A percentile compares a stretch with the other conserved stretches of the same genome.
phyloP scores from a whole-genome alignment of 2,113 vertebrate genomes.

The Poeciliopsis prolifica region DNA sequence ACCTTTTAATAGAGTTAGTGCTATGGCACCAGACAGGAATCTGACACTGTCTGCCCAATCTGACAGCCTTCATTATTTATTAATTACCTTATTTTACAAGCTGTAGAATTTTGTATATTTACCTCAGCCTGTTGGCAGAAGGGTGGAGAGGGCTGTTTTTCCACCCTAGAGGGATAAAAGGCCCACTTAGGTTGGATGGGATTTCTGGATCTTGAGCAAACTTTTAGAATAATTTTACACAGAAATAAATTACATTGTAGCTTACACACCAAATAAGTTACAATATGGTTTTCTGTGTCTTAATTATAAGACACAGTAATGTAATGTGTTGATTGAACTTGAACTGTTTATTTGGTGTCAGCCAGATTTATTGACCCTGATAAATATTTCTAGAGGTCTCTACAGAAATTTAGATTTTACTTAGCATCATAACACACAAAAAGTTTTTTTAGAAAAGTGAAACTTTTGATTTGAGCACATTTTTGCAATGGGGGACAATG shows the following conservation, averaged over 20 bases:
- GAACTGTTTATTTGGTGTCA: not conserved
- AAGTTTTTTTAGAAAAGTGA: not conserved
- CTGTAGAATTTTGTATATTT: slow-evolving; percentile 72
- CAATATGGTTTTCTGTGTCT: slow-evolving; percentile 1
- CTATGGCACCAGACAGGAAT: slow-evolving; percentile 82
- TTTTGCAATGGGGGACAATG: not conserved
- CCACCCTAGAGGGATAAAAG: slow-evolving; percentile 76
- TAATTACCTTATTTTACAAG: slow-evolving; percentile 78
- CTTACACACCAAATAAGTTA: not conserved
- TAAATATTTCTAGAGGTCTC: not conserved
- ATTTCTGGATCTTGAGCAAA: slow-evolving; percentile 54
- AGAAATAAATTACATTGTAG: not conserved
- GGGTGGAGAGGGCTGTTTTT: slow-evolving; percentile 66
- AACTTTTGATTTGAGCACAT: not conserved
- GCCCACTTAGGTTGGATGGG: slow-evolving; percentile 67
- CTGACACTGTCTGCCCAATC: slow-evolving; percentile 67
- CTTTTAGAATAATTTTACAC: not conserved
- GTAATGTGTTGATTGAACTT: not conserved
- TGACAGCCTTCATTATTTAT: slow-evolving; percentile 79
- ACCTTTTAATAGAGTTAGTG: slow-evolving; percentile 59
- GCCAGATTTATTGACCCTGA: not conserved
- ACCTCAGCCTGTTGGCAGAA: slow-evolving; percentile 69
- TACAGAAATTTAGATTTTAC: not conserved
- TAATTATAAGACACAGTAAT: not conserved
- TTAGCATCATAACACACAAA: not conserved